These are phyloP conservation scores for Venustoraphidia nigricollis DNA, from an alignment of 2,888 invertebrate species.

Conservation along the genomic window DNA sequence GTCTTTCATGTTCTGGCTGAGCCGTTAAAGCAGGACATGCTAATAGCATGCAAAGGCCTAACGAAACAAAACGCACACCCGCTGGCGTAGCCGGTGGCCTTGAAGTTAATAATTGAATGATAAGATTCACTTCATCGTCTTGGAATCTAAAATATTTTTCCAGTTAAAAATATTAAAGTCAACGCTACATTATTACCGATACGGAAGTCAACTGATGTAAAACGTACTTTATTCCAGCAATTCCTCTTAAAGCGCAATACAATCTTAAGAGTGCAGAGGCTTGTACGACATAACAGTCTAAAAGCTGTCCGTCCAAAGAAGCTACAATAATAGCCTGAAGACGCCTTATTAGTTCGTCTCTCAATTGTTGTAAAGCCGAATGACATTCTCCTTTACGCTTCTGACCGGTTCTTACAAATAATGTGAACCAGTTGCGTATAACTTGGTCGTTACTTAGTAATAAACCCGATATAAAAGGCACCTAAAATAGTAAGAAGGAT, in stretches of 20 bases:
- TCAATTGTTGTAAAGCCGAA: conserved; percentile 48
- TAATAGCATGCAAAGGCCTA: conserved; percentile 86
- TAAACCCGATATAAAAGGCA: conserved; percentile 54
- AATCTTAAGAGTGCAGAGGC: conserved; percentile 80
- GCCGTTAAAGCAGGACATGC: conserved; percentile 74
- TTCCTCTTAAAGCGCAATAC: conserved; percentile 84
- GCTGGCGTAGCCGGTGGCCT: conserved; percentile 82
- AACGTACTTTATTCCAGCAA: conserved; percentile 74
- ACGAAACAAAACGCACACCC: conserved; percentile 82
- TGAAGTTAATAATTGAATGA: conserved; percentile 74
- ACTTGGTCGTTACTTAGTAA: conserved; percentile 80
- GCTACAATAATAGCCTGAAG: conserved; percentile 47
- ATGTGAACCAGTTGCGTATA: conserved; percentile 81
- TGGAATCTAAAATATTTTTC: conserved; percentile 43
- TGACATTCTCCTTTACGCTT: conserved; percentile 68
- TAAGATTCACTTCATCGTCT: conserved; percentile 76
- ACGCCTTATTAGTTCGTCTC: conserved; percentile 61
- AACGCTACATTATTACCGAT: not conserved
- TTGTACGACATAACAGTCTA: conserved; percentile 57
- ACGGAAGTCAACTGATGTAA: not conserved
- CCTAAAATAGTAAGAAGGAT: conserved; percentile 24
- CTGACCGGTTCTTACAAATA: conserved; percentile 76
- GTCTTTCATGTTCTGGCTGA: conserved; percentile 63
- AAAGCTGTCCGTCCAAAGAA: conserved; percentile 41
- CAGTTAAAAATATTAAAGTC: not conserved